Base-by-base conservation (phyloP, 2,797 vertebrate species). In the Discoglossus pictus region DNA sequence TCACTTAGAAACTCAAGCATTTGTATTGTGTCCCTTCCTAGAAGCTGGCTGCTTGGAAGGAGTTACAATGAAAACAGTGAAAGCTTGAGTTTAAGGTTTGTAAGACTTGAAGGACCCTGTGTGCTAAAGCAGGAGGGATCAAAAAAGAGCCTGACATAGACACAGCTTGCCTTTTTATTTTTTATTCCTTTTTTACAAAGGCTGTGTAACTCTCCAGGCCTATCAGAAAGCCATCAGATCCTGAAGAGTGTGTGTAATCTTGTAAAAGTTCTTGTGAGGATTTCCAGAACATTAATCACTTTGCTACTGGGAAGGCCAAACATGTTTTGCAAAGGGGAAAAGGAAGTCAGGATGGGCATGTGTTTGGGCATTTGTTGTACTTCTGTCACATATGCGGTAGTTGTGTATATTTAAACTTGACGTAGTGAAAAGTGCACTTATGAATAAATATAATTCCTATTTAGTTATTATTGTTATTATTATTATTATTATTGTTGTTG, bases 261-360 rank as follows among this genome's bases (percentile, higher is more conserved):
- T 65, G 42, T 66, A 39, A 48, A 47, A 38, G 42, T 66, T 58
- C 64, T 58, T 43, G 23, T 27, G 53, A 66, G 63, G 42, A 12
- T 24, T 39, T 56, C 40, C 18, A 58, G 38, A 13, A 46, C 21
- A 58, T 56, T 58, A 56, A 48, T 58, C 44, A 20, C 38, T 27
- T 34, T 27, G 7, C 27, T 54, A 16, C 51, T 38, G 40, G n/a
- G 17, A 65, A n/a, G 39, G 20, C 15, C 46, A 24, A 24, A 17
- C 15, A 25, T 52, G 38, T 42, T 53, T 25, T 54, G 16, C 38
- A 23, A 35, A 52, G 35, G 16, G 53, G 35, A 52, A 52, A 48
- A 52, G 38, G 21, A 8, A 8, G 50, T 44, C 36, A 65, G 31
- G 18, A 13, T 0, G 36, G 6, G 3, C 23, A 21, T 47, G 24